Base-by-base conservation (phyloP, 2,888 invertebrate species). In the Ochropleura leucogaster region DNA sequence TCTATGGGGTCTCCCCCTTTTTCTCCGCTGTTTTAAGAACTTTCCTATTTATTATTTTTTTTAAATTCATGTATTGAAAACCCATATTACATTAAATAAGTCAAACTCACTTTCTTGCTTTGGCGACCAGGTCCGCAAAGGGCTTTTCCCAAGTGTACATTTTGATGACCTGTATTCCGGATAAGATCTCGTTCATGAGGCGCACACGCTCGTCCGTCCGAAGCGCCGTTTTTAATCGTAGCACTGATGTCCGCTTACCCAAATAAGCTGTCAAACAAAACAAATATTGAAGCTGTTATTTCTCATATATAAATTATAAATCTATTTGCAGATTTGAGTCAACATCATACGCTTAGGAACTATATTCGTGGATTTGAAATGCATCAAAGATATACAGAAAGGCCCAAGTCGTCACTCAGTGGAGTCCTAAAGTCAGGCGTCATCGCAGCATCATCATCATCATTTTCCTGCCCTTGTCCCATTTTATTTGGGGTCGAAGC, bases 91-190 rank as follows among this genome's bases (percentile, higher is more conserved):
- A 30, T 30, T 30, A 30, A 30, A 12, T 12, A 47, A 40, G 14
- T 42, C 14, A 60, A 30, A 95, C 97, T 96, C 94, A 98, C 98
- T 97, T 97, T 92, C 98, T 96, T 0, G 98, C 97, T 79, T 97
- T 96, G 72, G 97, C 97, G 9, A 99, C 97, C 16, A 98, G 94
- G 72, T 97, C 97, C 3, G 98, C 97, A 90, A 99, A 99, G 0
- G 98, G 98, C 85, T 97, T 97, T 93, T 99, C 99, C 98, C 99
- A 99, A 0, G 98, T 98, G 92, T 98, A 99, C 98, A 99, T 98
- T 95, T 99, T 99, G 89, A 99, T 98, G 20, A 98, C 98, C 89
- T 98, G 97, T 89, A 99, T 98, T 0, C 98, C 98, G 14, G 97
- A 97, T 55, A 99, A 97, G 77, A 97, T 96, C 94, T 99, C 99